These are phyloP conservation scores for Apis dorsata DNA, from an alignment of 1,140 invertebrate genomes.

Conservation along the genomic window DNA sequence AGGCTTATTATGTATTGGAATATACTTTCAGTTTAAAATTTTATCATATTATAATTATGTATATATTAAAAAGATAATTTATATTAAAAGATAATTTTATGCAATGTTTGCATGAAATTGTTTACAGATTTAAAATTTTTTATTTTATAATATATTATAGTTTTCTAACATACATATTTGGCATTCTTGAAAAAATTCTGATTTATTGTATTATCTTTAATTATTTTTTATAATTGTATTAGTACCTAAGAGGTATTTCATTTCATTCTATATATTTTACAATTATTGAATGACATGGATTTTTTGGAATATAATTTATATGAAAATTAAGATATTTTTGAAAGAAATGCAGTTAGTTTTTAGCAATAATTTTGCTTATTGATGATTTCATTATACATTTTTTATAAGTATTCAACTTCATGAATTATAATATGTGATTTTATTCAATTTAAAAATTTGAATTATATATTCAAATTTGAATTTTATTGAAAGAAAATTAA, in stretches of 20 bases:
- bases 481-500: constrained; percentile 26
- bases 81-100: constrained; percentile 15
- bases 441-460: constrained; percentile 13
- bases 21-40: constrained; percentile 24
- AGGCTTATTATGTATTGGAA: constrained; percentile 36
- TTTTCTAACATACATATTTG: constrained; percentile 40
- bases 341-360: constrained; percentile 43
- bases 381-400: constrained; percentile 26
- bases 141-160: constrained; percentile 42
- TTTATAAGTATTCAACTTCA: constrained; percentile 10
- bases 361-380: constrained; percentile 53
- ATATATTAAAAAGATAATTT: background rate
- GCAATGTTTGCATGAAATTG: constrained; percentile 6
- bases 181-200: constrained; percentile 29
- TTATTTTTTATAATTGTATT: constrained; percentile 42
- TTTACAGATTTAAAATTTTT: constrained; percentile 32
- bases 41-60: constrained; percentile 6
- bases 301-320: constrained; percentile 26
- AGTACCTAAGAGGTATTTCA: constrained; percentile 30
- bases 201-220: constrained; percentile 12
- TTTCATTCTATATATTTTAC: constrained; percentile 41
- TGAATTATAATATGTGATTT: constrained; percentile 6
- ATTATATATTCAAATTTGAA: constrained; percentile 28
- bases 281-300: constrained; percentile 18
- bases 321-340: constrained; percentile 40